Evolutionary conservation across 2,113 vertebrate species (phyloP), one percentile per base, ranked within the genome.

Genomic region (Oreocharis arfaki): DNA sequence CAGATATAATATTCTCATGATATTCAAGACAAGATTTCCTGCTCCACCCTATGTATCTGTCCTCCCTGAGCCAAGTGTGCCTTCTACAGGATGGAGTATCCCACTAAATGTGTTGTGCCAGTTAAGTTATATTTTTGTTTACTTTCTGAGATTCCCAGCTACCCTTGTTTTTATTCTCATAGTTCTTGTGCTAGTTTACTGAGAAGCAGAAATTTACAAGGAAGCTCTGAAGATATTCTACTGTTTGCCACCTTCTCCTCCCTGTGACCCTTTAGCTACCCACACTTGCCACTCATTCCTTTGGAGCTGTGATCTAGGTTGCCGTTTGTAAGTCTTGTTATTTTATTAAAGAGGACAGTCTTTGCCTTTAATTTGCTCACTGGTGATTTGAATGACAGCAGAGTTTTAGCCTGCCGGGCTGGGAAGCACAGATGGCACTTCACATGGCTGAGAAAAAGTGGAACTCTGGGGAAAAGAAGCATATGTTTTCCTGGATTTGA

Each of bases 401-500:
- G 79, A 93, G 65, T 90, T 95, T 83, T 69, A 90, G 63, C 70
- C 92, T 92, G 63, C 78, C 53, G 80, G 85, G n/a, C 75, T 93
- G 85, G 32, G 67, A 83, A 61, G 85, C 94, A 85, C 94, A 96
- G 95, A 95, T 96, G 95, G 96, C 53, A 80, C 70, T 94, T 97
- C 79, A 73, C 82, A 46, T 64, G 90, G 78, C 88, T 91, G 82
- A 90, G 61, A 56, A 94, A 80, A 87, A 95, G 75, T 80, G 49
- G 90, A 79, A 65, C 92, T 94, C 88, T 76, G 71, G 83, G 90
- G 95, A 93, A 77, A 85, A 73, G 75, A 86, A 92, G 23, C 22
- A 12, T 84, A 77, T 84, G 87, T 88, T 95, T 89, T 71, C 67
- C 82, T 93, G 78, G 33, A 27, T 96, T 94, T 82, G 61, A 84